These are phyloP conservation scores for Arrhopalites spinosus DNA, from an alignment of 2,888 invertebrate species.

Conservation along the genomic window DNA sequence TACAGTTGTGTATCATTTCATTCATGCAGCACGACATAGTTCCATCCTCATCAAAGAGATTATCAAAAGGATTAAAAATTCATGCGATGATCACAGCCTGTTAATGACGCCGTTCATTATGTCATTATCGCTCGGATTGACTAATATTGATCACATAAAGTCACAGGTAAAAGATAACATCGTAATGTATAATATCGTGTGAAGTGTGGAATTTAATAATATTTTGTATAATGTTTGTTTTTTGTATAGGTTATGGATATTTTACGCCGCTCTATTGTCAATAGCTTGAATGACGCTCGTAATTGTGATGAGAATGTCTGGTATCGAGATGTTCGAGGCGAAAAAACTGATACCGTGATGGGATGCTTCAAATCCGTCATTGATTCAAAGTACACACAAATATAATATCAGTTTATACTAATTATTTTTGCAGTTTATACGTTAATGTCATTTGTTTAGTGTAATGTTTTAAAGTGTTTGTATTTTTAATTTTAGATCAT, in stretches of 20 bases:
- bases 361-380: slow-evolving; percentile 42
- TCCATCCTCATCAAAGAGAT: slow-evolving; percentile 41
- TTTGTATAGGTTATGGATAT: slow-evolving; percentile 43
- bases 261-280: slow-evolving; percentile 41
- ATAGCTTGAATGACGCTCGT: slow-evolving; percentile 41
- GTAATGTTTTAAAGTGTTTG: not conserved
- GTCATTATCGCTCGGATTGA: slow-evolving; percentile 45
- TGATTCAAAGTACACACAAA: slow-evolving; percentile 37
- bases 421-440: not conserved
- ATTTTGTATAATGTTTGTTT: not conserved
- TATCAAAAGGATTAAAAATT: slow-evolving; percentile 44
- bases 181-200: not conserved
- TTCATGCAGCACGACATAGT: slow-evolving; percentile 44
- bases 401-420: too few species aligned
- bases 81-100: slow-evolving; percentile 41
- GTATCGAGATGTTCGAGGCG: slow-evolving; percentile 37
- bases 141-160: slow-evolving; percentile 43
- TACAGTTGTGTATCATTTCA: slow-evolving; percentile 48
- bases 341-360: slow-evolving; percentile 30
- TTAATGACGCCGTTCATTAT: slow-evolving; percentile 51
- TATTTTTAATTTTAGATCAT: slow-evolving; percentile 39
- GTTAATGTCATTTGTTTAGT: not conserved
- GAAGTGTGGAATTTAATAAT: not conserved
- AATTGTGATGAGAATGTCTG: slow-evolving; percentile 37
- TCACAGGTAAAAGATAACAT: slow-evolving; percentile 29